A percentile compares a stretch with the other conserved stretches of the same genome.
Evolutionary conservation across 2,888 invertebrate genomes (phyloP).

Genomic region (Melanchra persicariae): DNA sequence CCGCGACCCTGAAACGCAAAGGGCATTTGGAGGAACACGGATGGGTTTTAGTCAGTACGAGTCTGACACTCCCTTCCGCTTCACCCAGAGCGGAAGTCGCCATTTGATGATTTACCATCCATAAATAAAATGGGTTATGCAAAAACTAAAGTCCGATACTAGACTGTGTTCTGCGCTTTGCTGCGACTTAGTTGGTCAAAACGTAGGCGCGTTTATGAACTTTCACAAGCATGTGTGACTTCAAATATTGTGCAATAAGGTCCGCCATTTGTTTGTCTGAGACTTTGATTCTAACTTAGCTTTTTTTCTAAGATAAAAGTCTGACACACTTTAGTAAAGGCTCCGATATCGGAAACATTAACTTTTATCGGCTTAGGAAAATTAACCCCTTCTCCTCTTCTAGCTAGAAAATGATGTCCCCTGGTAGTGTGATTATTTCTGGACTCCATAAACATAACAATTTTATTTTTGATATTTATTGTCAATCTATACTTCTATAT

Average conservation of each 20-base stretch:
- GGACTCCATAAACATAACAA: no score
- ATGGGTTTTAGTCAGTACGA: no score
- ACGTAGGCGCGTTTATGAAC: background rate
- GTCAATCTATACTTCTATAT: no score
- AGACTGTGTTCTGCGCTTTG: background rate
- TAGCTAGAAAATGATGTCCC: background rate
- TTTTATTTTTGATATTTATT: no score
- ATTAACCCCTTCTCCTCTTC: background rate
- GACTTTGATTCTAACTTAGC: background rate
- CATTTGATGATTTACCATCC: no score
- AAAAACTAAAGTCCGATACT: background rate
- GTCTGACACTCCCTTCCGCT: no score
- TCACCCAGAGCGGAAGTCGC: no score
- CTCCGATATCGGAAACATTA: background rate
- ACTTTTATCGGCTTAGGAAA: background rate
- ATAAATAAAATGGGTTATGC: background rate
- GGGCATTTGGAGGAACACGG: no score
- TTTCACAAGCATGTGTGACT: constrained; percentile 13
- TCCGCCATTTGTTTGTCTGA: constrained; percentile 9
- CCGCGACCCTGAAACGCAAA: no score
- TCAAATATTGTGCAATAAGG: constrained; percentile 19
- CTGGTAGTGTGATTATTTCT: no score
- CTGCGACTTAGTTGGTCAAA: background rate
- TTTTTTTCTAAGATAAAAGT: background rate
- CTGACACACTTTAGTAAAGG: background rate